Percentiles rank a stretch among this genome's conserved stretches.
Evolutionary conservation across 2,113 vertebrate species (phyloP).

Genomic region (Danionella cerebrum): DNA sequence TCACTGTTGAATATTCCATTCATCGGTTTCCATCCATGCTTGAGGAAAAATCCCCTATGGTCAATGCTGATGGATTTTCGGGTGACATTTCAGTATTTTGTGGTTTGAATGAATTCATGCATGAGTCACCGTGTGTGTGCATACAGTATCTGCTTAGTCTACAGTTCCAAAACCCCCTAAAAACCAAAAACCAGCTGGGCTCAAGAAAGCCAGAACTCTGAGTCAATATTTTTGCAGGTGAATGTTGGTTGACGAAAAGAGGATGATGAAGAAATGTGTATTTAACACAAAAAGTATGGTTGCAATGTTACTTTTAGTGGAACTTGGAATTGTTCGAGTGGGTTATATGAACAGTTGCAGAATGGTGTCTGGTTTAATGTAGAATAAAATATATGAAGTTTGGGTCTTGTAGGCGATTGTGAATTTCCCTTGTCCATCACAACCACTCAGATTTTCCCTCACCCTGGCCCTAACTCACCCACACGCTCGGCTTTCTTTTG

Average conservation of each 20-base stretch:
- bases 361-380: background rate
- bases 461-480: background rate
- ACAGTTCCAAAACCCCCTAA: background rate
- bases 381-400: slow-evolving; percentile 6
- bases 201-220: background rate
- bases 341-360: background rate
- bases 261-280: background rate
- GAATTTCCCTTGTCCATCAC: background rate
- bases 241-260: too few species aligned
- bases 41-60: background rate
- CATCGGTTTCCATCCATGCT: background rate
- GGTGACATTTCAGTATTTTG: background rate
- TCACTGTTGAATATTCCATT: background rate
- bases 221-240: slow-evolving; percentile 4
- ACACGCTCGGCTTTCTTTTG: background rate
- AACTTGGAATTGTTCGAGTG: background rate
- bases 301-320: too few species aligned
- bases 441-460: background rate
- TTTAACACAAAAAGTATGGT: too few species aligned
- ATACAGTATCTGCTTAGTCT: background rate
- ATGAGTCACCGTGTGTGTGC: background rate
- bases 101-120: background rate
- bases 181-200: background rate
- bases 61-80: background rate
- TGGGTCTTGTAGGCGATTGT: background rate